Base-by-base conservation (phyloP, 2,888 invertebrate genomes). In the Eudasyphora cyanicolor region DNA sequence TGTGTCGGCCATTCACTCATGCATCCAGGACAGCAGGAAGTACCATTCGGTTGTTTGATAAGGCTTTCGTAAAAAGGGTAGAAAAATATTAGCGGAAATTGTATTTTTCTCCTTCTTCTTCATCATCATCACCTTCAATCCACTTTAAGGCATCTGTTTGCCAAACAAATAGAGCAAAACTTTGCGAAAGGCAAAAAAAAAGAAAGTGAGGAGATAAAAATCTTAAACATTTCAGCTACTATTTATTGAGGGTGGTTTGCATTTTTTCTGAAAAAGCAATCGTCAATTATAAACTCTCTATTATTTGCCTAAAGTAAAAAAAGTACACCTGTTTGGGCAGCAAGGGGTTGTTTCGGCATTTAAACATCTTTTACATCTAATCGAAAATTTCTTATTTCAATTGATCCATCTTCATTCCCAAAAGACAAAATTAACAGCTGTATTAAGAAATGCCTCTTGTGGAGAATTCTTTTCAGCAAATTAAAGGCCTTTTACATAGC, bases 71-170 rank as follows among this genome's bases (percentile, higher is more conserved):
- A 45, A 21, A 74, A 71, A 21, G 77, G 80, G 80, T 75, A 64
- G 69, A 45, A 77, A 62, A 69, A 57, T 77, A 83, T 83, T 77
- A 83, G 80, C 80, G 83, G 83, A 83, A 83, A 83, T 83, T 83
- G 76, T 79, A 57, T 74, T 73, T 73, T 27, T n/a, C n/a, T n/a
- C n/a, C n/a, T n/a, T n/a, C n/a, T n/a, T n/a, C n/a, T n/a, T n/a
- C n/a, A n/a, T n/a, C n/a, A n/a, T n/a, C n/a, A n/a, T n/a, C n/a
- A n/a, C n/a, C n/a, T n/a, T n/a, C n/a, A n/a, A n/a, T n/a, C n/a
- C n/a, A n/a, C n/a, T n/a, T n/a, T n/a, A 60, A 42, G 57, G 57
- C 82, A 82, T 54, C 82, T 82, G 82, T 78, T 73, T 4, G 75
- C 70, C n/a, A n/a, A 82, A 74, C 69, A 79, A 79, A 60, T 79